Evolutionary conservation across 2,113 vertebrate genomes (phyloP).

Genomic region (Corythornis cristatus): DNA sequence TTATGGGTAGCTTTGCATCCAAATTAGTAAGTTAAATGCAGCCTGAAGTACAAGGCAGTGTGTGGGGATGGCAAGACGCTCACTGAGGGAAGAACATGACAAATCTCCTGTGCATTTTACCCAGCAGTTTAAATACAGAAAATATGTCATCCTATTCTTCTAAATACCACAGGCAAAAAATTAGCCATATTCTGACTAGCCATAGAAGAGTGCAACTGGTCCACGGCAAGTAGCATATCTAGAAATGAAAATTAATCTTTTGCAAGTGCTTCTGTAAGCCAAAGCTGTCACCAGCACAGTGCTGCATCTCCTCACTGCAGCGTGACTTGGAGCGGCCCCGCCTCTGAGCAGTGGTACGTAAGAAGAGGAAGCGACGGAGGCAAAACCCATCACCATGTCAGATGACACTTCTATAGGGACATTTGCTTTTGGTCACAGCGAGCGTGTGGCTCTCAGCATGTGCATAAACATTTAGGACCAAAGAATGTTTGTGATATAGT

Average conservation of each 20-base stretch:
- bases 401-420: neutral
- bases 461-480: neutral
- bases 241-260: neutral
- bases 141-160: neutral
- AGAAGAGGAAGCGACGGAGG: neutral
- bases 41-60: neutral
- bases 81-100: neutral
- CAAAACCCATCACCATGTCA: neutral
- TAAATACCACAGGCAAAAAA: neutral
- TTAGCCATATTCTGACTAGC: neutral
- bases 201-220: neutral
- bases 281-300: neutral
- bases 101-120: neutral
- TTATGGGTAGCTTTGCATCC: neutral
- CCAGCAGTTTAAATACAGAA: neutral
- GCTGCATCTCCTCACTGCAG: neutral
- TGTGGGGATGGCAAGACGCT: neutral
- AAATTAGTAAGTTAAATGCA: neutral
- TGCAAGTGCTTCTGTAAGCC: neutral
- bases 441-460: neutral
- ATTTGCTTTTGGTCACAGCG: neutral
- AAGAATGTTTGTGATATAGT: neutral
- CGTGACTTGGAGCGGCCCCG: neutral
- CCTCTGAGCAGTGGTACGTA: neutral
- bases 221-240: neutral